phyloP scores from a whole-genome alignment of 2,888 invertebrate genomes.

The Cyrtodaria siliqua region DNA sequence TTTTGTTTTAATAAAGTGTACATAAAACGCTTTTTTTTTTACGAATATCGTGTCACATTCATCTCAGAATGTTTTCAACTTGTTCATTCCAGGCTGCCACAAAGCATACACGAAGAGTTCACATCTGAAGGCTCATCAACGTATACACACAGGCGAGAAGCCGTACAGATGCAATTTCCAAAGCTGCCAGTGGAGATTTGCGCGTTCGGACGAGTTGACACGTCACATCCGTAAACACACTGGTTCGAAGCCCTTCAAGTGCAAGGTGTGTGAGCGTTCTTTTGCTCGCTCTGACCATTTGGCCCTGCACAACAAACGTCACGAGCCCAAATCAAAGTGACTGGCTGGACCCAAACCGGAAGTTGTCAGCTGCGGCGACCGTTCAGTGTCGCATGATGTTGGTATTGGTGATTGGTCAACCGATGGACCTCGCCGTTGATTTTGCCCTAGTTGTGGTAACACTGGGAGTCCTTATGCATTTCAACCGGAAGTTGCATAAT shows the following conservation, averaged over 20 bases:
- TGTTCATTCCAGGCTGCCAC: conserved; percentile 91
- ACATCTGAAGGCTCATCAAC: conserved; percentile 98
- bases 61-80: not conserved
- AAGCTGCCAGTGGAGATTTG: conserved; percentile 88
- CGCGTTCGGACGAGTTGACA: conserved; percentile 88
- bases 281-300: conserved; percentile 89
- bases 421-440: conserved; percentile 19
- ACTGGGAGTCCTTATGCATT: too few relatives aligned
- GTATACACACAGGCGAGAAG: conserved; percentile 97
- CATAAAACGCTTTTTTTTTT: too few relatives aligned
- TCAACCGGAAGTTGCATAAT: too few relatives aligned
- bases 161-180: conserved; percentile 88
- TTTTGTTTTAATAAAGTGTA: too few relatives aligned
- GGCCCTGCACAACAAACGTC: conserved; percentile 88
- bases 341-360: conserved; percentile 16
- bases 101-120: conserved; percentile 99
- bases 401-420: conserved; percentile 29
- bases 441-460: not conserved
- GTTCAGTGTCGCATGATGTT: not conserved
- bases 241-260: conserved; percentile 88
- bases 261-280: conserved; percentile 88
- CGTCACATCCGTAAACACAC: conserved; percentile 89
- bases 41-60: too few relatives aligned
- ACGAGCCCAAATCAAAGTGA: conserved; percentile 91
- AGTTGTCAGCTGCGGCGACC: not conserved